Evolutionary conservation across 1,140 invertebrate genomes (phyloP).

Genomic region (Drosophila baimaii): DNA sequence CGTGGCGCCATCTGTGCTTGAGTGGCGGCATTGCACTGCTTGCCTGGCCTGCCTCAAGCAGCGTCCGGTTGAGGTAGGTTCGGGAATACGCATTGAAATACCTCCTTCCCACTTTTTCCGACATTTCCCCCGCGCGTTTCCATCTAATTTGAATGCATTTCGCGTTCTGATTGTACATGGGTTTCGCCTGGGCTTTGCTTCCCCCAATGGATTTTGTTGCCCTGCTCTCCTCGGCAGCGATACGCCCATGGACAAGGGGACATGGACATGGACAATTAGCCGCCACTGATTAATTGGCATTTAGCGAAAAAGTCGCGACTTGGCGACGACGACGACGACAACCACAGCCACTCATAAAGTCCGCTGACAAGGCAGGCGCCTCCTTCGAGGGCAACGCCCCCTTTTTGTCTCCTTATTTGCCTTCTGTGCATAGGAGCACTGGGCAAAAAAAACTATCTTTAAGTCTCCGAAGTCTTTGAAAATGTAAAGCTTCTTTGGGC

Average conservation of each 20-base stretch:
- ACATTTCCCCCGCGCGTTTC: neutral
- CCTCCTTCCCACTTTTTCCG: neutral
- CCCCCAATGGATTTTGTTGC: constrained; percentile 9
- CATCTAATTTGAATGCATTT: constrained; percentile 69
- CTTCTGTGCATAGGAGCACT: constrained; percentile 3
- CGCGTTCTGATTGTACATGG: constrained; percentile 41
- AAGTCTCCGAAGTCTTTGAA: neutral
- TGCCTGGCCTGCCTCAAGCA: constrained; percentile 46
- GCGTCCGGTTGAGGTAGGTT: constrained; percentile 67
- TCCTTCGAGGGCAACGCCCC: constrained; percentile 24
- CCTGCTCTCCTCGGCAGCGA: constrained; percentile 24
- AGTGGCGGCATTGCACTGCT: constrained; percentile 11
- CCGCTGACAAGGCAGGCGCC: constrained; percentile 34
- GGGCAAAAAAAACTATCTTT: neutral
- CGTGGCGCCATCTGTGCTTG: constrained; percentile 52
- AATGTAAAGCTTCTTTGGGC: neutral
- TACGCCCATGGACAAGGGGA: constrained; percentile 33
- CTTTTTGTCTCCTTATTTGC: neutral
- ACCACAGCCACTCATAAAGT: constrained; percentile 36
- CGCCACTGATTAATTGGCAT: constrained; percentile 70
- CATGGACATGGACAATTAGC: constrained; percentile 68
- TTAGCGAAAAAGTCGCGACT: constrained; percentile 62
- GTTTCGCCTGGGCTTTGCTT: constrained; percentile 8
- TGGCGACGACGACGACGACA: constrained; percentile 51
- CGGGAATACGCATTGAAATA: constrained; percentile 10